Base-by-base conservation (phyloP, 2,797 vertebrate genomes). In the Silurus lanzhouensis region DNA sequence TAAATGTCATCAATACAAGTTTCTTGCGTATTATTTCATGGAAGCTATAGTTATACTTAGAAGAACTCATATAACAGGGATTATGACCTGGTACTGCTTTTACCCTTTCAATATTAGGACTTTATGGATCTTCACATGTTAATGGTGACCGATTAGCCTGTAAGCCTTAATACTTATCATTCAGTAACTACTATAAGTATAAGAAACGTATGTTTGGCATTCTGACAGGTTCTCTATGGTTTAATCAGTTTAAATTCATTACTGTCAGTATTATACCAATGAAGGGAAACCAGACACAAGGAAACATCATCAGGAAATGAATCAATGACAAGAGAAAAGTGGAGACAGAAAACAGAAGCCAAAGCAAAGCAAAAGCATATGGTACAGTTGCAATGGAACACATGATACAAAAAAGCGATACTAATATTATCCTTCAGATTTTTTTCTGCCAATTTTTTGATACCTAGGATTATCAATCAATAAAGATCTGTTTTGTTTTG, bases 231-330 rank as follows among this genome's bases (percentile, higher is more conserved):
- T 46, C 22, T 64, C 5, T 52, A 20, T 14, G 44, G 44, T 80
- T 46, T 64, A 80, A 64, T 79, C 6, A 14, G 10, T 46, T n/a
- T 20, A 44, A 63, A 79, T 79, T 63, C 20, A 63, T 79, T 79
- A 79, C 27, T 46, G 77, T 46, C 58, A 46, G 77, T 58, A 14
- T 63, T 63, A 46, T n/a, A 64, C 6, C 58, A 63, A 79, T 48
- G 13, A 80, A 14, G 78, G 13, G 10, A 25, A 80, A 80, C 20
- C 38, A 64, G 38, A 10, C 22, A 48, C 0, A 64, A 2, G 57
- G 31, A 44, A 78, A 78, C 27, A 48, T 7, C 15, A 80, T 66
- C 13, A 48, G 61, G 44, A 44, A 15, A 80, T 80, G 25, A 80
- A 80, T 80, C 61, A 64, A 64, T 48, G 13, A n/a, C 14, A 48